Percentiles rank a stretch among this genome's conserved stretches.
Evolutionary conservation across 2,797 vertebrate species (phyloP).

Genomic region (Spea hammondii): DNA sequence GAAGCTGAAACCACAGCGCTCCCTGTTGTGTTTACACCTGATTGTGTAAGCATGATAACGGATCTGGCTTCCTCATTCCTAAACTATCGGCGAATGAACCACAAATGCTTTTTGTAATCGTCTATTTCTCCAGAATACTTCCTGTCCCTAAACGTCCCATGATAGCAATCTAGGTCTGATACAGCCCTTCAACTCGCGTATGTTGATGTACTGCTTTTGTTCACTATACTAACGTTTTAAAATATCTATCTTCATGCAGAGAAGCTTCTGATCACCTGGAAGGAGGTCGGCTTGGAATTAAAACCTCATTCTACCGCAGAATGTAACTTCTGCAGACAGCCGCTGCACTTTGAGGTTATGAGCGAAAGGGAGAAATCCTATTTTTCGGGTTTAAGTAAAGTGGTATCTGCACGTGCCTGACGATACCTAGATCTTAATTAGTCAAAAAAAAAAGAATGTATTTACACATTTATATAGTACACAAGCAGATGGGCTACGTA

Average conservation of each 20-base stretch:
- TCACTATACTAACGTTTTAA: too few species aligned
- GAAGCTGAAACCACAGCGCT: too few species aligned
- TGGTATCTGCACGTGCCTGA: slow-evolving; percentile 84
- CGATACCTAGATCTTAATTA: background rate
- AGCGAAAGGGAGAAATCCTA: slow-evolving; percentile 87
- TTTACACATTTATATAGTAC: background rate
- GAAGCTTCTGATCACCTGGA: slow-evolving; percentile 83
- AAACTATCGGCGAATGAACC: too few species aligned
- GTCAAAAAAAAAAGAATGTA: background rate
- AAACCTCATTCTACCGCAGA: slow-evolving; percentile 86
- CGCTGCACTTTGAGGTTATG: slow-evolving; percentile 92
- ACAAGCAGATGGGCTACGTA: background rate
- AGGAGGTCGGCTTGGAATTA: slow-evolving; percentile 81
- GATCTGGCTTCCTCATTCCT: too few species aligned
- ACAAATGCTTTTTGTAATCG: too few species aligned
- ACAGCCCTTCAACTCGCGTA: too few species aligned
- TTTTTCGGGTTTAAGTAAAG: slow-evolving; percentile 89
- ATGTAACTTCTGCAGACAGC: slow-evolving; percentile 90
- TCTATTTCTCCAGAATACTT: background rate
- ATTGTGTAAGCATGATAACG: too few species aligned
- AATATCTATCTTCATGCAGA: slow-evolving; percentile 67
- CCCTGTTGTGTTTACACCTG: too few species aligned
- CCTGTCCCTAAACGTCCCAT: background rate
- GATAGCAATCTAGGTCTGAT: background rate
- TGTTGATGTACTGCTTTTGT: too few species aligned